Base-by-base conservation (phyloP, 2,888 invertebrate genomes). In the Mythimna impura region DNA sequence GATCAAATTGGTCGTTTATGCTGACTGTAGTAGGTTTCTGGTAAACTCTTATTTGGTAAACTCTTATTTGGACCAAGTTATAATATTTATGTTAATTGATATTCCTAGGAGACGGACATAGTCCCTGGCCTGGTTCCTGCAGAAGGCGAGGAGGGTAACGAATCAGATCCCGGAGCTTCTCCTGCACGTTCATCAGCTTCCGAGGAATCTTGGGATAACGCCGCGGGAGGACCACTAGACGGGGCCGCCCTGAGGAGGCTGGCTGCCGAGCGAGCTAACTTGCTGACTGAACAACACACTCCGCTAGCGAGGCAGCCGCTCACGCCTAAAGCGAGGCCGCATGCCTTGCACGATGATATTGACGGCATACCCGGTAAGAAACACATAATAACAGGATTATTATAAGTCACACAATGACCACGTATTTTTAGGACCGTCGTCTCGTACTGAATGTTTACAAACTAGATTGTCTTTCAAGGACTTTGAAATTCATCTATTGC, bases 211-310 rank as follows among this genome's bases (percentile, higher is more conserved):
- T 97, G 97, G 89, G 97, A 97, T 78, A 97, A 97, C 84, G 97
- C 97, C 80, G 83, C 87, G 36, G 96, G 97, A 83, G 98, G 97
- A 78, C 84, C 89, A 60, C 96, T 98, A 75, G 98, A 98, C 93
- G 98, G 98, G 22, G 98, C 98, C 34, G 98, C 98, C 10, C 96
- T 98, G 78, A 94, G 98, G 0, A 97, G 98, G 88, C 97, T 96
- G 86, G 94, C 96, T 88, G 85, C 88, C 90, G 92, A 86, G 40
- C 90, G 94, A 85, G 90, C 86, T 80, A 60, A 73, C 86, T 30
- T 81, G 69, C 65, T 73, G 72, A 65, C 76, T 10, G 69, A 73
- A 34, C 76, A 8, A 6, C 64, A 34, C 55, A n/a, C 65, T 20
- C 22, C 52, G 57, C 69, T 40, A 25, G 55, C 73, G 40, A 30